Evolutionary conservation across 1,140 invertebrate genomes (phyloP), one percentile per base, ranked within the genome.

Genomic region (Daktulosphaira vitifoliae): DNA sequence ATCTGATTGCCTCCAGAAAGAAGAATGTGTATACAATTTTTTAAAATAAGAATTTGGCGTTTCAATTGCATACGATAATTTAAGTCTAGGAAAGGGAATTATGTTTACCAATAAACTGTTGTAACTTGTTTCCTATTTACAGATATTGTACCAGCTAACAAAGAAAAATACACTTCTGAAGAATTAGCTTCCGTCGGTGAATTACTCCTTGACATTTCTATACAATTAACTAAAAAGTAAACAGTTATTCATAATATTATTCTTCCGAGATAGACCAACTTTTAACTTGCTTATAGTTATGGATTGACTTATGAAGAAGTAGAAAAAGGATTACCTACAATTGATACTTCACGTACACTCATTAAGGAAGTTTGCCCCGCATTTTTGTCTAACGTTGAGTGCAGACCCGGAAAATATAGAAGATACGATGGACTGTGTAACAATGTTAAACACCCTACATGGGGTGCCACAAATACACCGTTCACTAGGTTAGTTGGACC

Each of bases 401-500:
- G 91, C 71, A 80, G 85, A 26, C 81, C 89, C 4, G 89, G 89
- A 20, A 92, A 94, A 71, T 96, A 94, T 73, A 79, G 96, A 52
- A 86, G 88, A 33, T 84, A 86, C 15, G 89, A 86, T 42, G 96
- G 93, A 0, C 86, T 90, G 72, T 98, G 96, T 74, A 98, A 98
- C 76, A 98, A 98, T 75, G 84, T 96, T 0, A 80, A 90, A 44
- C 86, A 95, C 73, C 84, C 92, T 5, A 82, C 84, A 9, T 95
- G 91, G 90, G 95, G 95, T 5, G 83, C 86, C 52, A 81, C 89
- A 37, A 88, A 89, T 26, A 88, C 87, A 46, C 81, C 90, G 6
- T 92, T 95, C 73, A 76, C 69, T 3, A 71, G 94, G 65, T 77
- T 92, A n/a, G 70, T 96, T 44, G 79, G 84, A 5, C 81, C 92